Percentiles rank a stretch among this genome's conserved stretches.
Conservation (phyloP, 1,140 invertebrate species). For the Agrypnia vestita region DNA sequence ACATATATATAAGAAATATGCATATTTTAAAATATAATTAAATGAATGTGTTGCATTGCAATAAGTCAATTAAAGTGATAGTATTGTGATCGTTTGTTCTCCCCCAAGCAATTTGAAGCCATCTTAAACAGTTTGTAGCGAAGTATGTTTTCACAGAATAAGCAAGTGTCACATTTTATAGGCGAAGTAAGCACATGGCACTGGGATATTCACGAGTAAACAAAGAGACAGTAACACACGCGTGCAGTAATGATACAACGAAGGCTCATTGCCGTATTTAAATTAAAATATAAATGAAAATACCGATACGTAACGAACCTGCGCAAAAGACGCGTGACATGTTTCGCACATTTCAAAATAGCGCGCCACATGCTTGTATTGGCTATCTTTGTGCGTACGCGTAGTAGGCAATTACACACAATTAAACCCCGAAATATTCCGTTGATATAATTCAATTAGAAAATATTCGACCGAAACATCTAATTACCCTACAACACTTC, state of each 20-base stretch:
- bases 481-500: background rate
- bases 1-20: no score
- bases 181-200: constrained; percentile 15
- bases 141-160: background rate
- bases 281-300: background rate
- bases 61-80: no score
- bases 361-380: constrained; percentile 44
- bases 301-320: background rate
- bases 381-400: constrained; percentile 3
- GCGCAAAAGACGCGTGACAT: constrained; percentile 1
- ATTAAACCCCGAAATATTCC: background rate
- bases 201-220: constrained; percentile 1
- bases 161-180: constrained; percentile 9
- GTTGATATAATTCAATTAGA: constrained; percentile 30
- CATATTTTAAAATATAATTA: no score
- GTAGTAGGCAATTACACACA: constrained; percentile 14
- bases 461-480: background rate
- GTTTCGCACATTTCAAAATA: constrained; percentile 36
- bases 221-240: background rate
- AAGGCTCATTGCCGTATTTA: background rate
- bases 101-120: no score
- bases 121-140: background rate
- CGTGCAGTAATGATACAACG: background rate
- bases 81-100: no score
- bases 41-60: no score